Evolutionary conservation across 2,113 vertebrate species (phyloP).

Genomic region (Neolamprologus caudopunctatus): DNA sequence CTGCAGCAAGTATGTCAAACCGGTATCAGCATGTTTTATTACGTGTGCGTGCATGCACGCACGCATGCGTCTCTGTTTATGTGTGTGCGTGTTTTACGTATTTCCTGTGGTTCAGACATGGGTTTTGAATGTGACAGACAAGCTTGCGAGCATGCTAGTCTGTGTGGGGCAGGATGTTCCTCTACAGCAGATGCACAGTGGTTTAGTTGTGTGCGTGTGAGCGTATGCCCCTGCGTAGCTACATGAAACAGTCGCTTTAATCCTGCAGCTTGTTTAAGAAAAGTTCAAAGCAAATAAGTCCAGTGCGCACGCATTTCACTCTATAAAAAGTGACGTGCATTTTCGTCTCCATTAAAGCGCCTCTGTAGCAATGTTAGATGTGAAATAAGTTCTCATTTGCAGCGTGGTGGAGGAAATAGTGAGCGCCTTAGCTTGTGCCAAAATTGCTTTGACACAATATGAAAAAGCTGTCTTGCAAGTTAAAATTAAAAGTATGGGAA

Average conservation of each 20-base stretch:
- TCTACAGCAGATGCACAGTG: conserved; percentile 41
- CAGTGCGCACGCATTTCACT: neutral
- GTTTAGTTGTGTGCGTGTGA: conserved; percentile 31
- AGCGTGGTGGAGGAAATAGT: neutral
- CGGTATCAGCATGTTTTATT: conserved; percentile 13
- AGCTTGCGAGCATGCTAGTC: conserved; percentile 34
- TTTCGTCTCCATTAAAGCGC: neutral
- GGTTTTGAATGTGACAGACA: conserved; percentile 63
- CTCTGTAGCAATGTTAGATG: neutral
- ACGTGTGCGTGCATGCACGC: conserved; percentile 5
- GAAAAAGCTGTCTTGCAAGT: neutral
- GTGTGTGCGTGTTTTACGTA: conserved; percentile 6
- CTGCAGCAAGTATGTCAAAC: neutral
- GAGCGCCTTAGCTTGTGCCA: neutral
- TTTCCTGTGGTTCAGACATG: conserved; percentile 63
- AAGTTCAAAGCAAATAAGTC: neutral
- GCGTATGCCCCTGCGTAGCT: neutral
- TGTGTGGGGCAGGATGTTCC: conserved; percentile 50
- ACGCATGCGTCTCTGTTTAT: neutral
- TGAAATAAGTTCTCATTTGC: neutral
- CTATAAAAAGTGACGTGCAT: neutral
- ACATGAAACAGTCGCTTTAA: neutral
- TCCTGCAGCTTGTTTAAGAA: neutral
- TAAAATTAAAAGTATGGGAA: neutral
- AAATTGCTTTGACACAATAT: neutral